Percentiles rank a stretch among this genome's conserved stretches.
These are phyloP conservation scores for Entelurus aequoreus DNA, from an alignment of 2,113 vertebrate species.

Conservation along the genomic window DNA sequence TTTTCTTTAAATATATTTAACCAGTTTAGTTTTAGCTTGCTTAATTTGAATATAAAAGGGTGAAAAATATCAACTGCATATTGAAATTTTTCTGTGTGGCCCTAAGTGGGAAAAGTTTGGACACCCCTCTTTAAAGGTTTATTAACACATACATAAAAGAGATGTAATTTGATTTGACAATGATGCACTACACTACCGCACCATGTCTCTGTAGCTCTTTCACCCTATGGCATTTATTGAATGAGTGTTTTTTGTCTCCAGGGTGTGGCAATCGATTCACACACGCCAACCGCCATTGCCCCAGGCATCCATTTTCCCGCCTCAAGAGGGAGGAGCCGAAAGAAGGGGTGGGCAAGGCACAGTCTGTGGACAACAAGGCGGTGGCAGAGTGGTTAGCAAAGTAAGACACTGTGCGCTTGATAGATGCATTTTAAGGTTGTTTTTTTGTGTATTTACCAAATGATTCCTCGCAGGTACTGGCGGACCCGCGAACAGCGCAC, in stretches of 20 bases:
- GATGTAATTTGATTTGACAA: neutral
- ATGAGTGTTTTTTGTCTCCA: constrained; percentile 35
- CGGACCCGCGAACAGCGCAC: constrained; percentile 86
- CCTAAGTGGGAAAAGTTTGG: too few relatives aligned
- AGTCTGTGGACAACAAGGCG: constrained; percentile 89
- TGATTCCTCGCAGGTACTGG: constrained; percentile 81
- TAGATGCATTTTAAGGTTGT: too few relatives aligned
- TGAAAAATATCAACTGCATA: too few relatives aligned
- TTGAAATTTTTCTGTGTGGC: too few relatives aligned
- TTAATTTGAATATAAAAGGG: too few relatives aligned
- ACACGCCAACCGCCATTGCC: constrained; percentile 94
- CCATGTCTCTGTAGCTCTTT: neutral
- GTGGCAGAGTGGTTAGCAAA: constrained; percentile 94
- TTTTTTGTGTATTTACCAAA: neutral
- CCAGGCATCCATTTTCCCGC: constrained; percentile 91
- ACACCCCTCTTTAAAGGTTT: too few relatives aligned
- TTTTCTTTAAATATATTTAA: too few relatives aligned
- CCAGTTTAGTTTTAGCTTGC: too few relatives aligned
- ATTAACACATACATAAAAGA: too few relatives aligned
- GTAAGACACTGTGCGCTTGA: constrained; percentile 66
- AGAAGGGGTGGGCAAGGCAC: constrained; percentile 73
- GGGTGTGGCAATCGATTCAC: constrained; percentile 95
- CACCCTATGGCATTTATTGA: neutral
- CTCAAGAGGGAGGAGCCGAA: constrained; percentile 90
- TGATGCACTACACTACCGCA: too few relatives aligned